Evolutionary conservation across 2,888 invertebrate species (phyloP), one percentile per base, ranked within the genome.

Genomic region (Apamea crenata): DNA sequence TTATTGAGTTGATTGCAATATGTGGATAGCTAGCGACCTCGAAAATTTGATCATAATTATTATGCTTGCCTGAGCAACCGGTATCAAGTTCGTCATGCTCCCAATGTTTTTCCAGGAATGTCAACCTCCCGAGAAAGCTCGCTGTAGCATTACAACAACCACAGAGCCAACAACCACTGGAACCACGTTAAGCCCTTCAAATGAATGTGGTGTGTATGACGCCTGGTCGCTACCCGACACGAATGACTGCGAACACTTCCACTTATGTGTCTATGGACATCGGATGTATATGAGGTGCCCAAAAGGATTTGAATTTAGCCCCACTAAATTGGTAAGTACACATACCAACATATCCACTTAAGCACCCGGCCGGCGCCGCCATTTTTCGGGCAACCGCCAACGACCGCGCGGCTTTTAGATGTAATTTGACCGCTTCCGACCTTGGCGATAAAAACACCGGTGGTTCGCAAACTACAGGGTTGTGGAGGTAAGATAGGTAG

Each of bases 211-310:
- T 7, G 0, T 1, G 0, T 50, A 12, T 3, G 86, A 86, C 0
- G 6, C n/a, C 0, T 84, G 86, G 86, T 6, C 40, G 0, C 73
- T 63, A 56, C 83, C 86, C 0, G 69, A 78, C 14, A 29, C 59
- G 0, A 1, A 21, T 0, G 29, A 67, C 21, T 86, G 84, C 21
- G 3, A 1, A n/a, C 16, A 1, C 0, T 84, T 75, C 21, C 63
- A 63, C 14, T 0, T 86, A 0, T 84, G 84, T 1, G 0, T 78
- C 0, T 82, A 59, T 0, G 86, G 86, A 0, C 25, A 70, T 14
- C 0, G 0, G 0, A 25, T 70, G 10, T 25, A 25, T 0, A 18
- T 3, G 0, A 0, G 0, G 0, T 84, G 84, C 1, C 84, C 86
- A 0, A 0, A 0, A 0, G 83, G 36, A 0, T 2, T 0, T 0